These are phyloP conservation scores for Gonocerus acuteangulatus DNA, from an alignment of 2,888 invertebrate genomes.

Conservation along the genomic window DNA sequence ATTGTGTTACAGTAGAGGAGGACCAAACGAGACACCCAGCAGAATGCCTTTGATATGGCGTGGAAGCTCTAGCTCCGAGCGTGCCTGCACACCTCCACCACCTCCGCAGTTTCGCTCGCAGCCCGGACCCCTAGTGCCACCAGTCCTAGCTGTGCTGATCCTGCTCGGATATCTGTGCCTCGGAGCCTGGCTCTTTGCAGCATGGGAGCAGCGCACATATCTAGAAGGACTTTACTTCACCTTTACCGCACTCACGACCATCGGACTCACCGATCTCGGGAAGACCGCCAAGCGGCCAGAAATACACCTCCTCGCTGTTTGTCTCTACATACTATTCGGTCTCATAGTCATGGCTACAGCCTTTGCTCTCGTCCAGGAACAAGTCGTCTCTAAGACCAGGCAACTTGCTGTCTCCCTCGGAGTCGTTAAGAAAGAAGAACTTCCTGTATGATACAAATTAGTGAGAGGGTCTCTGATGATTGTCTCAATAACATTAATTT, in stretches of 20 bases:
- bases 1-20: conserved; percentile 41
- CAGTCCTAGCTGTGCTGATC: conserved; percentile 56
- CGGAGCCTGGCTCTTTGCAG: conserved; percentile 68
- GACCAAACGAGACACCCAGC: conserved; percentile 66
- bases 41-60: conserved; percentile 65
- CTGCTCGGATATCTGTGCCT: conserved; percentile 65
- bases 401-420: conserved; percentile 33
- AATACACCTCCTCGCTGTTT: conserved; percentile 68
- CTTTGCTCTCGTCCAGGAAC: conserved; percentile 74
- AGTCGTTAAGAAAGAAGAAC: conserved; percentile 33
- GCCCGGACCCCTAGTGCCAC: conserved; percentile 49
- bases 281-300: conserved; percentile 47
- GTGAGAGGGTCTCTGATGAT: too few relatives aligned
- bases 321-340: conserved; percentile 69
- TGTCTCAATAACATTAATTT: too few relatives aligned
- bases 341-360: conserved; percentile 76
- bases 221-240: conserved; percentile 77
- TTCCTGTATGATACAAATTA: conserved; percentile 35
- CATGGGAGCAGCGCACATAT: conserved; percentile 68
- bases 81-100: conserved; percentile 20
- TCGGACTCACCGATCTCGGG: conserved; percentile 66
- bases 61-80: conserved; percentile 49
- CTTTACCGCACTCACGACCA: conserved; percentile 74
- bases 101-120: conserved; percentile 34
- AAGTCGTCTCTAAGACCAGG: conserved; percentile 64